Evolutionary conservation across 92 coral and sea anemone species (phyloP).

Genomic region (Heteractis magnifica): DNA sequence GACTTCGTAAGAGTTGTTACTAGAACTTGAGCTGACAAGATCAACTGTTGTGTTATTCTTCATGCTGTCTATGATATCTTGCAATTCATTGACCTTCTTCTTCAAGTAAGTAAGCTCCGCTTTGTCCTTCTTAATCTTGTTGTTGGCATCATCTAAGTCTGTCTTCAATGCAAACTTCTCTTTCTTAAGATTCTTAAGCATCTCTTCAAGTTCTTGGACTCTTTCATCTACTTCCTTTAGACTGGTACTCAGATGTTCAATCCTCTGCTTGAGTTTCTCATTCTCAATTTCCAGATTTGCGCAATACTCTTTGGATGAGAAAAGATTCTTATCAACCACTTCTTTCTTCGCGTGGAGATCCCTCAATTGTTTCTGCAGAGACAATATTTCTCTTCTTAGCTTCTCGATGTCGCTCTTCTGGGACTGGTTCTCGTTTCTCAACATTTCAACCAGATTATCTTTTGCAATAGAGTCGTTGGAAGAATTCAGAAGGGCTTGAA

Average conservation of each 20-base stretch:
- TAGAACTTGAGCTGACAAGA: conserved; percentile 11
- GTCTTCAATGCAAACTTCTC: conserved; percentile 47
- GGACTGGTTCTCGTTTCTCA: conserved; percentile 70
- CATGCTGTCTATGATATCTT: conserved; percentile 60
- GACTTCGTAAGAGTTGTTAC: conserved; percentile 51
- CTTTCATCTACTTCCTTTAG: conserved; percentile 60
- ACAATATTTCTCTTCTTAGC: conserved; percentile 57
- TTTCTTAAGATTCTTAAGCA: conserved; percentile 52
- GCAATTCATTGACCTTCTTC: conserved; percentile 49
- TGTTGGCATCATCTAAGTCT: conserved; percentile 62
- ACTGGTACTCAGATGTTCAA: conserved; percentile 39
- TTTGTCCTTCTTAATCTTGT: conserved; percentile 63
- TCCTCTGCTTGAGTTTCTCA: conserved; percentile 54
- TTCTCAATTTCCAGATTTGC: conserved; percentile 54
- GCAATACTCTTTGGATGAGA: conserved; percentile 48
- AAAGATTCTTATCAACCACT: conserved; percentile 47
- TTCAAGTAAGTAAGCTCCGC: conserved; percentile 51
- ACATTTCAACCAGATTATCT: conserved; percentile 69
- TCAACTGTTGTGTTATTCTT: conserved; percentile 44
- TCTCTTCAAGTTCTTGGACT: conserved; percentile 41
- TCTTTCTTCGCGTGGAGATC: conserved; percentile 64
- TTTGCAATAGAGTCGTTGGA: conserved; percentile 67
- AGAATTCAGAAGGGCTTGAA: conserved; percentile 53
- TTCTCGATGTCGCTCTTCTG: conserved; percentile 66
- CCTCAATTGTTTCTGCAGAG: conserved; percentile 58